Evolutionary conservation across 2,888 invertebrate genomes (phyloP).

Genomic region (Galerucella pusilla): DNA sequence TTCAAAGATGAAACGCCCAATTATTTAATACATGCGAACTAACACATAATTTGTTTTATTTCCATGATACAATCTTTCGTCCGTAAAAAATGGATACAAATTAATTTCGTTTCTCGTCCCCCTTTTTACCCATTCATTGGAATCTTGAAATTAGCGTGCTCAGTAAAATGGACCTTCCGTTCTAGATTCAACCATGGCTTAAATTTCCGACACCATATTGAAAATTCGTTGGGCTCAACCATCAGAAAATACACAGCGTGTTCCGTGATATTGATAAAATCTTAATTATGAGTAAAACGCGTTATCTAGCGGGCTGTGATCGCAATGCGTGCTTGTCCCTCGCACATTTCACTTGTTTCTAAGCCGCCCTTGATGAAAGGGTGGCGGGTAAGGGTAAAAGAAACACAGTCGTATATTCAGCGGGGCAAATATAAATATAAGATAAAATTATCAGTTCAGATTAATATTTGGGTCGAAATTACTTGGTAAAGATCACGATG

Average conservation of each 20-base stretch:
- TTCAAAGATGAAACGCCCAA: background rate
- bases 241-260: conserved; percentile 59
- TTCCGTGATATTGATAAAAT: conserved; percentile 64
- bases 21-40: background rate
- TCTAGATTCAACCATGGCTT: conserved; percentile 19
- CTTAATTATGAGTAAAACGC: conserved; percentile 67
- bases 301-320: conserved; percentile 64
- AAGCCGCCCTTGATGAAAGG: conserved; percentile 37
- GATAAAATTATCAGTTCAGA: background rate
- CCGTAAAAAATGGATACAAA: conserved; percentile 15
- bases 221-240: conserved; percentile 62
- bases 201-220: conserved; percentile 59
- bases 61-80: background rate
- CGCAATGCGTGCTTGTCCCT: conserved; percentile 62
- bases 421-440: background rate
- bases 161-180: conserved; percentile 30
- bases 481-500: too few species aligned
- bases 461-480: too few species aligned
- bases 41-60: background rate
- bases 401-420: background rate
- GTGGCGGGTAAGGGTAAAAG: conserved; percentile 21
- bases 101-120: conserved; percentile 10
- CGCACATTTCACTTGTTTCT: conserved; percentile 56
- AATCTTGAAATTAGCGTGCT: conserved; percentile 29
- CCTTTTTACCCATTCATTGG: conserved; percentile 9